Base-by-base conservation (phyloP, 2,888 invertebrate genomes). In the Catocala fraxini region DNA sequence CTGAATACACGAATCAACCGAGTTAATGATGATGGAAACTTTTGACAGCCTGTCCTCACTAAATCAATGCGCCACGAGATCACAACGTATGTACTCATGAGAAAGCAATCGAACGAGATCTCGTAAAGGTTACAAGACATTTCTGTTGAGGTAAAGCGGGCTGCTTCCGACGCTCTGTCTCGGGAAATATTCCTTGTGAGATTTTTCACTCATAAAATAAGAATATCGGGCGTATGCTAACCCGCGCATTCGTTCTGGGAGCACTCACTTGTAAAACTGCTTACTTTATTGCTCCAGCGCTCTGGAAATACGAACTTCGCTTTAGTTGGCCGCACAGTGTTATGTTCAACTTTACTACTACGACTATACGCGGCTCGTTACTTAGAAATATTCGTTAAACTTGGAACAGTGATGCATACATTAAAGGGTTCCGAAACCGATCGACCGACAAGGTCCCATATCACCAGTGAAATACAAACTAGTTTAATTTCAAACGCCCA, bases 381-480 rank as follows among this genome's bases (percentile, higher is more conserved):
- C 76, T 75, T 77, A 77, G 68, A 80, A 86, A 85, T 84, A 87
- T 86, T 85, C 80, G 69, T 82, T 77, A 83, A 85, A 88, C 81
- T 88, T 83, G 75, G 82, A 82, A 84, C 85, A 83, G 84, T 86
- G 87, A 89, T 86, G 89, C 87, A 88, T 88, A 88, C 82, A 87
- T 88, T 86, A 89, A 93, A 93, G 92, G 92, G 92, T 92, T 91
- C 82, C 87, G 86, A 89, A 88, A 89, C 84, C 83, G 91, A 93
- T 92, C 87, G 84, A 25, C 74, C 78, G 93, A 93, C 93, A 92
- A 92, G 89, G 88, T 85, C 79, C 78, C 79, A 25, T 25, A 78
- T 83, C 85, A 84, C 79, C 84, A 83, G 83, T 86, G 85, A 86
- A 91, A 89, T 89, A 91, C 89, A 89, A 91, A 93, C 86, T 91